A percentile compares a stretch with the other conserved stretches of the same genome.
Evolutionary conservation across 2,113 vertebrate genomes (phyloP).

Genomic region (Tautogolabrus adspersus): DNA sequence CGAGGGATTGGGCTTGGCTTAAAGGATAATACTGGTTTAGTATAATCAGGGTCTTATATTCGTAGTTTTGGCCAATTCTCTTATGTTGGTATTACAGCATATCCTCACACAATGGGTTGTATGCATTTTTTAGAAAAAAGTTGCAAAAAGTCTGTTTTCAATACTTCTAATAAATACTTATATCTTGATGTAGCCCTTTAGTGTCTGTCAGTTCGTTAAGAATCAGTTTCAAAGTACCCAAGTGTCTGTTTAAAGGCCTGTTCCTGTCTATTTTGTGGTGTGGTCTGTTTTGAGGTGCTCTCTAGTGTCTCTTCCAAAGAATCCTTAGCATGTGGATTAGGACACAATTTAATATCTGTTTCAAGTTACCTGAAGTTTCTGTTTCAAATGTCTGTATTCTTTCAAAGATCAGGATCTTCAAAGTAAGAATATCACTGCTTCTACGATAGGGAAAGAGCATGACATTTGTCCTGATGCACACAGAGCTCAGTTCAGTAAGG

Average conservation of each 20-base stretch:
- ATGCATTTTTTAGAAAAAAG: not conserved
- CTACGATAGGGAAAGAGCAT: no score
- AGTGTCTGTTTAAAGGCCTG: no score
- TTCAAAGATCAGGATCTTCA: not conserved
- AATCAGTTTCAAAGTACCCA: no score
- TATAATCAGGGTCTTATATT: not conserved
- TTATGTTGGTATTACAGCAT: not conserved
- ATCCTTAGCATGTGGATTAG: no score
- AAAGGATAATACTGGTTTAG: not conserved
- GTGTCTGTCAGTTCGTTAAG: no score
- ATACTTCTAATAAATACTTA: no score
- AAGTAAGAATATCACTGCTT: not conserved
- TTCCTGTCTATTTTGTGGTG: no score
- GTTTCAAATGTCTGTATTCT: not conserved
- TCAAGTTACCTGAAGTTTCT: not conserved
- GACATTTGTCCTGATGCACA: no score
- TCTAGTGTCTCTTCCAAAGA: no score
- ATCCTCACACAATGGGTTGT: not conserved
- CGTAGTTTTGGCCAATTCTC: not conserved
- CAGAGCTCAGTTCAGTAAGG: not conserved
- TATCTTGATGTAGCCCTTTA: no score
- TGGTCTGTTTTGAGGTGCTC: no score
- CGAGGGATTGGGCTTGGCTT: not conserved
- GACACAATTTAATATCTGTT: not conserved
- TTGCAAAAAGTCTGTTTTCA: not conserved